Evolutionary conservation across 2,888 invertebrate species (phyloP), one percentile per base, ranked within the genome.

Genomic region (Drosophila nr. fundita): DNA sequence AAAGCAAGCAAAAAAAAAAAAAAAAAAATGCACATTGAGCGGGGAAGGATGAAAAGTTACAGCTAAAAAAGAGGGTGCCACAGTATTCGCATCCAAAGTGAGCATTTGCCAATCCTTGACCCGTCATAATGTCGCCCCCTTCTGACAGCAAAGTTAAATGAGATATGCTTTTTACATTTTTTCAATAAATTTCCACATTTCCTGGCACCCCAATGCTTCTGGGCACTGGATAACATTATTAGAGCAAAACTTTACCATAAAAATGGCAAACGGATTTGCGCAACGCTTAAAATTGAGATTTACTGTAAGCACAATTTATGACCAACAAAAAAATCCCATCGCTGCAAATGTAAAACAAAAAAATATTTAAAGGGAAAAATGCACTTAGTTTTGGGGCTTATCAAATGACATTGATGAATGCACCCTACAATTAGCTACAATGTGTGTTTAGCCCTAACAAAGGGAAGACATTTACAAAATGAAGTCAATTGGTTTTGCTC

Each of bases 31-130:
- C 72, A 48, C 55, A 53, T 48, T 57, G 63, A 48, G 55, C 40
- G 49, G 63, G 49, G 61, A 13, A 27, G 68, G 48, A 54, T 42
- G 42, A 52, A 71, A 58, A 64, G 65, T 60, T 50, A 36, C 52
- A 65, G 36, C 40, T 49, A 42, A 40, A 50, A 49, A 50, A 18
- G 73, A 63, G 68, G 73, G 73, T 49, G 63, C 50, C 49, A 63
- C 52, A 76, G 40, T 38, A 63, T 29, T 15, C 45, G 45, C 45
- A 45, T 24, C 45, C 45, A 45, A 45, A 45, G 45, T 34, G 34
- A 55, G 73, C 75, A 73, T 75, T 79, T 77, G 82, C 49, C 83
- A 91, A 90, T 90, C 90, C 90, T 91, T 91, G 90, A 90, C 90
- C 90, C 83, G 82, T 83, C 90, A 91, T 89, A 90, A 90, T 80